Evolutionary conservation across 2,113 vertebrate species (phyloP).

Genomic region (Tachysurus fulvidraco): DNA sequence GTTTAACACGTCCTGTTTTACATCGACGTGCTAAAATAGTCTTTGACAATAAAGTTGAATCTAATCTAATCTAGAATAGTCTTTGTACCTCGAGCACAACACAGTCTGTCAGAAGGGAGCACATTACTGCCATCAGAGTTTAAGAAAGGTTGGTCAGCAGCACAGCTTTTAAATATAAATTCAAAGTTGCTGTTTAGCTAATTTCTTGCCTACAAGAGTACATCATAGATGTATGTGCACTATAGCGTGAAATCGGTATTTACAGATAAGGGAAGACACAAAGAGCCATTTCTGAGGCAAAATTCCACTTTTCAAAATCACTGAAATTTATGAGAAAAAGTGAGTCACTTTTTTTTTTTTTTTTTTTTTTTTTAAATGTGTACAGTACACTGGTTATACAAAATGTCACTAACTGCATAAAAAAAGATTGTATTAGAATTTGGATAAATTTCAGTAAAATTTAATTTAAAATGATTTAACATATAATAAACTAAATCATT

Average conservation of each 20-base stretch:
- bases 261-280: neutral
- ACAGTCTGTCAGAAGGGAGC: conserved; percentile 85
- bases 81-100: conserved; percentile 83
- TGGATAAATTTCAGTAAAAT: neutral
- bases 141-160: conserved; percentile 85
- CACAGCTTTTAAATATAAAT: too few species aligned
- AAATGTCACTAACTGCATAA: too few species aligned
- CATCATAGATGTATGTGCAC: neutral
- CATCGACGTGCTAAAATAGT: too few species aligned
- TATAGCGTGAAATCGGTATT: neutral
- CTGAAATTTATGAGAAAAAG: conserved; percentile 96
- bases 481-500: neutral
- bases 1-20: too few species aligned
- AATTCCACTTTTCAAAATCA: conserved; percentile 90
- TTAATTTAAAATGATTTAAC: neutral
- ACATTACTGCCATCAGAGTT: conserved; percentile 88
- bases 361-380: too few species aligned
- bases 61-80: too few species aligned
- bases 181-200: too few species aligned
- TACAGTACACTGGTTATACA: neutral
- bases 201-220: too few species aligned
- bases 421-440: neutral
- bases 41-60: too few species aligned
- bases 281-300: neutral
- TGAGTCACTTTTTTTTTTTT: conserved; percentile 68